A percentile compares a stretch with the other conserved stretches of the same genome.
These are phyloP conservation scores for Hirtodrosophila histrioides DNA, from an alignment of 2,888 invertebrate genomes.

Conservation along the genomic window DNA sequence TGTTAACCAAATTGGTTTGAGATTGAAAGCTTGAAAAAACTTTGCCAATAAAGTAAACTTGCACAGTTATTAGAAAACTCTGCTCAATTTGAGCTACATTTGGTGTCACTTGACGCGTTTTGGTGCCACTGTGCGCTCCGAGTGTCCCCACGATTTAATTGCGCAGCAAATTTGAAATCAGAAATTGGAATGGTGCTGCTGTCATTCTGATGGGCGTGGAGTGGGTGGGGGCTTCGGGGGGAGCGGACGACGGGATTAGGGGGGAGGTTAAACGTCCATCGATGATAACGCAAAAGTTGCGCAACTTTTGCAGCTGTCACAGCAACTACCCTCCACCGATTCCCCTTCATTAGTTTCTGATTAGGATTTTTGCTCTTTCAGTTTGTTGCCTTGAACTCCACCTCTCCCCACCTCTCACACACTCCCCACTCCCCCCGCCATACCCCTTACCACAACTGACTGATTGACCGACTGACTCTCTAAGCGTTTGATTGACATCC, in stretches of 20 bases:
- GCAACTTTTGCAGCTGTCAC: slow-evolving; percentile 53
- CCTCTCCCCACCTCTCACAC: slow-evolving; percentile 1
- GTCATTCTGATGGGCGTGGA: slow-evolving; percentile 21
- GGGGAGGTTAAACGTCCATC: slow-evolving; percentile 14
- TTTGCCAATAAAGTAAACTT: no score
- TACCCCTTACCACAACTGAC: not conserved
- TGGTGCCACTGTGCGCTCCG: slow-evolving; percentile 37
- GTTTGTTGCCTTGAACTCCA: slow-evolving; percentile 14
- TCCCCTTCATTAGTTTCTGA: slow-evolving; percentile 41
- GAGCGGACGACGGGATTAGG: not conserved
- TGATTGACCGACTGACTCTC: slow-evolving; percentile 44
- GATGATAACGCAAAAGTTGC: slow-evolving; percentile 52
- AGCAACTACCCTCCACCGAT: slow-evolving; percentile 3
- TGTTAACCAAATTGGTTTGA: no score
- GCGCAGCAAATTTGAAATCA: slow-evolving; percentile 51
- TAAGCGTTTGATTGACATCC: slow-evolving; percentile 49
- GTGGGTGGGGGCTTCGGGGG: not conserved
- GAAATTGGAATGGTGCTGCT: slow-evolving; percentile 39
- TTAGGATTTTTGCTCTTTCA: slow-evolving; percentile 47
- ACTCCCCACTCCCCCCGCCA: not conserved
- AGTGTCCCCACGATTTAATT: slow-evolving; percentile 38
- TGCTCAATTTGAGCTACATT: no score
- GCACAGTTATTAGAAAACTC: no score
- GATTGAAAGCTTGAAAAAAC: no score
- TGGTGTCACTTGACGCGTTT: not conserved